phyloP scores from a whole-genome alignment of 2,888 invertebrate genomes.

The Hypomecis atomaria region DNA sequence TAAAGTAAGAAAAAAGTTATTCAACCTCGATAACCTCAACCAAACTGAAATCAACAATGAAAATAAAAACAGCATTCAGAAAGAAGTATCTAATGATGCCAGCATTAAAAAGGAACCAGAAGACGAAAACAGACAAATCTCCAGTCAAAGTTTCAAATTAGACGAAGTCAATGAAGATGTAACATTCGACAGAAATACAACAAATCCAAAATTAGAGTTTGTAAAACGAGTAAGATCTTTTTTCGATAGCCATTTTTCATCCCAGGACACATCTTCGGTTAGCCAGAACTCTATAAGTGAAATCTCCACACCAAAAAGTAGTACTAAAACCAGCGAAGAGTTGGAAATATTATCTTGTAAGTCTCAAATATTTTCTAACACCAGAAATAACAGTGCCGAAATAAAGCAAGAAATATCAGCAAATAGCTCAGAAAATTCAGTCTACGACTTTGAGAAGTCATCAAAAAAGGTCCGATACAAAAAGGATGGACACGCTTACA shows the following conservation, averaged over 20 bases:
- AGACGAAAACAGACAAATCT: constrained; percentile 19
- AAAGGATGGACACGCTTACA: constrained; percentile 75
- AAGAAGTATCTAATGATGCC: not conserved
- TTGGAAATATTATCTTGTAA: constrained; percentile 60
- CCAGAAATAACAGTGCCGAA: constrained; percentile 35
- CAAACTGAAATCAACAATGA: not conserved
- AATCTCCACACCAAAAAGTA: constrained; percentile 57
- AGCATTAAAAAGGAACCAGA: constrained; percentile 14
- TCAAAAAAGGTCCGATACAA: constrained; percentile 69
- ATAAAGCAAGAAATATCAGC: constrained; percentile 35
- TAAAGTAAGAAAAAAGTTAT: constrained; percentile 62
- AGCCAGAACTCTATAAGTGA: constrained; percentile 70
- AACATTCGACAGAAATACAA: constrained; percentile 15
- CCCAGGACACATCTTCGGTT: constrained; percentile 61
- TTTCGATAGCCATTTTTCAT: constrained; percentile 69
- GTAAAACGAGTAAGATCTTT: constrained; percentile 63
- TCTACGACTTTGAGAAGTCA: constrained; percentile 41
- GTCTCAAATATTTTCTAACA: constrained; percentile 46
- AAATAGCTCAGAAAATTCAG: constrained; percentile 29
- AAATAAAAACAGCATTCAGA: not conserved
- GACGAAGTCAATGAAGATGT: not conserved
- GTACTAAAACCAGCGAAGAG: constrained; percentile 59
- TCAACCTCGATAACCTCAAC: constrained; percentile 33
- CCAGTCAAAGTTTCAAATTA: constrained; percentile 8
- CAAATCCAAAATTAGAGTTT: constrained; percentile 45